Conservation (phyloP, 1,140 invertebrate genomes). For the Propsilocerus akamusi region DNA sequence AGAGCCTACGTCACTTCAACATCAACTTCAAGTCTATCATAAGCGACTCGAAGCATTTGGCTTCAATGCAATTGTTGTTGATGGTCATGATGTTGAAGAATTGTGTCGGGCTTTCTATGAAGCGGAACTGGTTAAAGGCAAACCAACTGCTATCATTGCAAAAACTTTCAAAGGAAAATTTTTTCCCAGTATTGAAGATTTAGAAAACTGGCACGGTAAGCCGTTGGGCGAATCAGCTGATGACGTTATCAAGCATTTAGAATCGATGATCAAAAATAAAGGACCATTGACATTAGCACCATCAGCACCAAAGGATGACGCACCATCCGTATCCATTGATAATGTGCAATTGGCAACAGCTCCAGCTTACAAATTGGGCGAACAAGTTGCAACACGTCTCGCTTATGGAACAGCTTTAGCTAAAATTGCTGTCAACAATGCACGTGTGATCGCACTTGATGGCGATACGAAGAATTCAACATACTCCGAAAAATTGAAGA, state of each 20-base stretch:
- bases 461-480: constrained; percentile 98
- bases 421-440: constrained; percentile 71
- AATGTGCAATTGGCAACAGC: constrained; percentile 64
- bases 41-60: constrained; percentile 84
- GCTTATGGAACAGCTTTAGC: constrained; percentile 89
- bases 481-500: constrained; percentile 81
- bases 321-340: constrained; percentile 47
- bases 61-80: constrained; percentile 79
- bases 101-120: constrained; percentile 75
- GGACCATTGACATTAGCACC: constrained; percentile 34
- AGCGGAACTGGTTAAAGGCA: constrained; percentile 52
- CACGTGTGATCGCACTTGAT: constrained; percentile 77
- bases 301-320: constrained; percentile 46
- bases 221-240: constrained; percentile 67
- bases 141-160: constrained; percentile 83
- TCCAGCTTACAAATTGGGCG: constrained; percentile 67
- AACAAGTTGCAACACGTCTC: constrained; percentile 73
- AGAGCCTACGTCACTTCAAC: constrained; percentile 80
- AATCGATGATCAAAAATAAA: constrained; percentile 40
- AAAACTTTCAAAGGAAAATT: constrained; percentile 93
- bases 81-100: constrained; percentile 90
- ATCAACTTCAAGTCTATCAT: constrained; percentile 79
- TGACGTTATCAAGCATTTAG: constrained; percentile 52
- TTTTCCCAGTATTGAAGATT: constrained; percentile 76
- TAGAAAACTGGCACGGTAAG: constrained; percentile 96